Evolutionary conservation across 2,113 vertebrate genomes (phyloP), one percentile per base, ranked within the genome.

Genomic region (Typhlomys cinereus): DNA sequence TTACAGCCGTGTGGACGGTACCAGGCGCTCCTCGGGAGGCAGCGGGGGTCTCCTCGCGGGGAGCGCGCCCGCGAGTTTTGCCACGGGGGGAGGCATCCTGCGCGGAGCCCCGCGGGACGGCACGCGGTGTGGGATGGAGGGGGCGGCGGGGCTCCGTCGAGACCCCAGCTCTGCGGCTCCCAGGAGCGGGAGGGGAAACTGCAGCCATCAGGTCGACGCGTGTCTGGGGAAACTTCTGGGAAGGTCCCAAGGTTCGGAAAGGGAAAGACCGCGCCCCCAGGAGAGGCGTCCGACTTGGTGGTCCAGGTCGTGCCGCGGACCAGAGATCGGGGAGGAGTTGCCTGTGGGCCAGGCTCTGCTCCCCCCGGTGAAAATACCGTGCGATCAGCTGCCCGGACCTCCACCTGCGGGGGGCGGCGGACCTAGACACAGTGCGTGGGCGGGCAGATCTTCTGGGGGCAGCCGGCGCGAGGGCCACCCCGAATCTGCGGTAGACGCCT

Each of bases 1-100:
- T 96, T 96, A 96, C 93, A 97, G 93, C 96, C 92, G 88, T 94
- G 96, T 95, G 97, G 96, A 95, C 94, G 95, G 95, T 93, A 96
- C 94, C 95, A 95, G 94, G 95, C 90, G 83, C 93, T 96, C 52
- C 97, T 96, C 52, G 57, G 90, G 93, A 95, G 91, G 94, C 88
- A 31, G 41, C 75, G 96, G 80, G 91, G 84, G 92, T 93, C 93
- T 96, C 80, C 89, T 66, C 34, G 57, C 81, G 31, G 69, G 4
- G 39, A 69, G 61, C 0, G 18, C 44, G 90, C 54, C 13, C n/a
- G 34, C 48, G 62, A 70, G 81, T 69, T 75, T 82, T 39, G 62
- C 85, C 85, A 64, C 8, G 7, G 92, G 88, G 79, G 87, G 80
- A 70, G 54, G 81, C 36, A 67, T 27, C 78, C 76, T 18, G n/a